Evolutionary conservation across 2,888 invertebrate species (phyloP).

Genomic region (Chromoteleia sp.): DNA sequence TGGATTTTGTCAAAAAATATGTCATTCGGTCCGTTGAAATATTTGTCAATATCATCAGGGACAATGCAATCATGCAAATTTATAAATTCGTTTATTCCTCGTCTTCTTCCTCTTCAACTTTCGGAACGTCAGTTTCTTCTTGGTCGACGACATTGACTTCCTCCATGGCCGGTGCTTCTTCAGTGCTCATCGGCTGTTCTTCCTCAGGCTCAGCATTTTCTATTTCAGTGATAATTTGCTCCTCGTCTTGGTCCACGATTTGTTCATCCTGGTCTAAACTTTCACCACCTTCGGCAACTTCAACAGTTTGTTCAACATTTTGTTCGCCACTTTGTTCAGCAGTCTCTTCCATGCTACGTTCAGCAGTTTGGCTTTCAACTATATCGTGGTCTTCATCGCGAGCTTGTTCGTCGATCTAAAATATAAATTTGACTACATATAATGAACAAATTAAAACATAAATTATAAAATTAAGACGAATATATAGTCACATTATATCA

Average conservation of each 20-base stretch:
- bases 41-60: constrained; percentile 66
- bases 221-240: constrained; percentile 69
- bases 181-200: constrained; percentile 36
- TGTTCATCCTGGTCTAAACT: constrained; percentile 32
- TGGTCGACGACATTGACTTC: constrained; percentile 47
- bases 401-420: constrained; percentile 33
- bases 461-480: too few relatives aligned
- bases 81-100: constrained; percentile 40
- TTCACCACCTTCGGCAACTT: constrained; percentile 34
- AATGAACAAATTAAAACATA: too few relatives aligned
- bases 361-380: constrained; percentile 30
- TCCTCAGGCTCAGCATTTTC: constrained; percentile 57
- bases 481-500: too few relatives aligned
- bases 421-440: too few relatives aligned
- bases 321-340: constrained; percentile 50
- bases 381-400: constrained; percentile 35
- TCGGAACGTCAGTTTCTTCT: constrained; percentile 56
- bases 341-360: constrained; percentile 45
- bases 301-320: constrained; percentile 26
- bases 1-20: constrained; percentile 52
- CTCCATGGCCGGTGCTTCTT: constrained; percentile 37
- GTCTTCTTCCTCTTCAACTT: constrained; percentile 64
- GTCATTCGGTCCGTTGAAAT: constrained; percentile 60
- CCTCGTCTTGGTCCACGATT: constrained; percentile 61
- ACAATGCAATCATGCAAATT: constrained; percentile 14